A percentile compares a stretch with the other conserved stretches of the same genome.
Evolutionary conservation across 2,888 invertebrate genomes (phyloP).

Genomic region (Mactromeris polynyma): DNA sequence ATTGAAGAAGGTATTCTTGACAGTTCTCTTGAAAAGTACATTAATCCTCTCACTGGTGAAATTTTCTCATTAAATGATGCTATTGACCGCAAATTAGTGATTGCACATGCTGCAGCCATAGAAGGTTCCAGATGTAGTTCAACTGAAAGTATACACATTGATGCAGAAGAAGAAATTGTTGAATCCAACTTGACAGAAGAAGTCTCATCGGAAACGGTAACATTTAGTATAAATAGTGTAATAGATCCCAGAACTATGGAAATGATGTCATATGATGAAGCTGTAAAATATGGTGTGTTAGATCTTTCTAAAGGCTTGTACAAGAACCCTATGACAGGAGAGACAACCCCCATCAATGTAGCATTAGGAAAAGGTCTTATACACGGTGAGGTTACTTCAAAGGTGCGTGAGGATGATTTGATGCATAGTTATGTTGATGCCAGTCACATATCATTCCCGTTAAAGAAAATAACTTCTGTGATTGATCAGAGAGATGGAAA

Average conservation of each 20-base stretch:
- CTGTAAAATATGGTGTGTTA: slow-evolving; percentile 95
- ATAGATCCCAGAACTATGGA: slow-evolving; percentile 90
- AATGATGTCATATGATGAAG: slow-evolving; percentile 95
- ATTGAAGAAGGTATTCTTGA: slow-evolving; percentile 96
- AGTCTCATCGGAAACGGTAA: slow-evolving; percentile 83
- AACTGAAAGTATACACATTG: slow-evolving; percentile 89
- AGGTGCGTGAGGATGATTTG: slow-evolving; percentile 78
- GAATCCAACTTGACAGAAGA: slow-evolving; percentile 88
- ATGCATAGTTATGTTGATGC: slow-evolving; percentile 80
- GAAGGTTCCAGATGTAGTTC: slow-evolving; percentile 88
- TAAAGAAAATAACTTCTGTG: slow-evolving; percentile 87
- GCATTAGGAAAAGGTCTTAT: slow-evolving; percentile 94
- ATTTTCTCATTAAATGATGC: slow-evolving; percentile 92
- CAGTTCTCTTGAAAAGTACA: slow-evolving; percentile 93
- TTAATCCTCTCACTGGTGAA: slow-evolving; percentile 89
- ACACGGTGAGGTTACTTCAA: slow-evolving; percentile 85
- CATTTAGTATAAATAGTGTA: slow-evolving; percentile 88
- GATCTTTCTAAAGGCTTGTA: slow-evolving; percentile 90
- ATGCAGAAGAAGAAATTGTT: slow-evolving; percentile 88
- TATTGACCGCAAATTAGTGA: slow-evolving; percentile 91
- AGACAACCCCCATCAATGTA: slow-evolving; percentile 92
- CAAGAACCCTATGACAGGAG: slow-evolving; percentile 92
- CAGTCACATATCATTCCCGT: slow-evolving; percentile 74
- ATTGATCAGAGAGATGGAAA: slow-evolving; percentile 92
- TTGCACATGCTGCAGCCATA: slow-evolving; percentile 89